A percentile compares a stretch with the other conserved stretches of the same genome.
Evolutionary conservation across 2,888 invertebrate genomes (phyloP).

Genomic region (Dendrolimus houi): DNA sequence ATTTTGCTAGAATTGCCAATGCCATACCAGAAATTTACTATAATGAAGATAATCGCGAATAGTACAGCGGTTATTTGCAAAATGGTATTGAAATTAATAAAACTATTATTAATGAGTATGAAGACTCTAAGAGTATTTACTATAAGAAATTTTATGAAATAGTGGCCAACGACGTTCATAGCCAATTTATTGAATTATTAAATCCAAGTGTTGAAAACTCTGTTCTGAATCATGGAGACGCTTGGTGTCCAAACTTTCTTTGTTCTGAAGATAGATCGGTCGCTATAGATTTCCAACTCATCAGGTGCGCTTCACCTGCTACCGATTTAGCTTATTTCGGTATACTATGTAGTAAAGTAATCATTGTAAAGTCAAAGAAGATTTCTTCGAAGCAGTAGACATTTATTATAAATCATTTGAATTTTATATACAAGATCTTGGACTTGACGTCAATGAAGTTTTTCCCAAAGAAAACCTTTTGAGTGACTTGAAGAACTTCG

Average conservation of each 20-base stretch:
- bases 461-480: conserved; percentile 27
- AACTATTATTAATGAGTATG: conserved; percentile 27
- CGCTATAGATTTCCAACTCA: conserved; percentile 41
- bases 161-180: conserved; percentile 28
- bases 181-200: conserved; percentile 23
- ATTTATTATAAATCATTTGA: conserved; percentile 28
- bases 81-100: conserved; percentile 30
- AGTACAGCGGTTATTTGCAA: conserved; percentile 33
- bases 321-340: conserved; percentile 34
- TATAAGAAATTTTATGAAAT: conserved; percentile 32
- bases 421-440: conserved; percentile 39
- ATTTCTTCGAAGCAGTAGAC: conserved; percentile 30
- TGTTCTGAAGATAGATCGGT: conserved; percentile 26
- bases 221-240: conserved; percentile 43
- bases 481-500: conserved; percentile 34
- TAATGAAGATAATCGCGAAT: conserved; percentile 27
- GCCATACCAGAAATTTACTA: conserved; percentile 33
- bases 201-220: conserved; percentile 21
- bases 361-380: conserved; percentile 20
- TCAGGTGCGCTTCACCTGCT: conserved; percentile 34
- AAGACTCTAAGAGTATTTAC: conserved; percentile 29
- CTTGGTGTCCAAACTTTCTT: conserved; percentile 44
- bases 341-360: conserved; percentile 25
- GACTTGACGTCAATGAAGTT: conserved; percentile 22
- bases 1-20: conserved; percentile 25